Conservation (phyloP, 2,113 vertebrate genomes). For the Cyanoderma ruficeps region DNA sequence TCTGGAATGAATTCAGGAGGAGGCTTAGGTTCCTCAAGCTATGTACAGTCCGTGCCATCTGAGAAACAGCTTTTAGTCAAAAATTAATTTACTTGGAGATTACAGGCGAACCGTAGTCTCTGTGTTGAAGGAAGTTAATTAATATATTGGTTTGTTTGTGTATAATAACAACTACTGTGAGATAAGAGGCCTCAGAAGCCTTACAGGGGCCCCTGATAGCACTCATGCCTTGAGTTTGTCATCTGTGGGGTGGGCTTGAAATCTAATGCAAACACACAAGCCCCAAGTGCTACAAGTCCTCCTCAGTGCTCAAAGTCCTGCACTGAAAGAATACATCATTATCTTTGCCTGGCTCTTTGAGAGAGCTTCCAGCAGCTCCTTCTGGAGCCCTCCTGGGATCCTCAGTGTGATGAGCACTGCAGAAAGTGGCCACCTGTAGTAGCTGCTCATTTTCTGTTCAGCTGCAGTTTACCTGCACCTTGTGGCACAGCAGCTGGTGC, state of each 20-base stretch:
- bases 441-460: background rate
- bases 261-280: background rate
- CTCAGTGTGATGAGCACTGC: background rate
- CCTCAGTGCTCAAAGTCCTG: background rate
- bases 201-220: background rate
- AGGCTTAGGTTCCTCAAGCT: background rate
- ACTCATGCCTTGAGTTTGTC: background rate
- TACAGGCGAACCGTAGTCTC: background rate
- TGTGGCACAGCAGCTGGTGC: background rate
- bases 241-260: background rate
- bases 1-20: background rate
- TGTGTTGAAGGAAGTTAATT: background rate
- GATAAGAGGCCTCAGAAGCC: background rate
- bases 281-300: fast-evolving
- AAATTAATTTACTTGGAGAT: background rate
- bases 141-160: background rate
- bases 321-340: background rate
- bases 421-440: background rate
- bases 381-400: background rate
- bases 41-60: background rate
- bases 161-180: background rate
- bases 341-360: background rate
- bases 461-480: background rate
- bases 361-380: background rate
- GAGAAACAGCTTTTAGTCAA: background rate